phyloP scores from a whole-genome alignment of 2,888 invertebrate species.

The Criorhina ranunculi region DNA sequence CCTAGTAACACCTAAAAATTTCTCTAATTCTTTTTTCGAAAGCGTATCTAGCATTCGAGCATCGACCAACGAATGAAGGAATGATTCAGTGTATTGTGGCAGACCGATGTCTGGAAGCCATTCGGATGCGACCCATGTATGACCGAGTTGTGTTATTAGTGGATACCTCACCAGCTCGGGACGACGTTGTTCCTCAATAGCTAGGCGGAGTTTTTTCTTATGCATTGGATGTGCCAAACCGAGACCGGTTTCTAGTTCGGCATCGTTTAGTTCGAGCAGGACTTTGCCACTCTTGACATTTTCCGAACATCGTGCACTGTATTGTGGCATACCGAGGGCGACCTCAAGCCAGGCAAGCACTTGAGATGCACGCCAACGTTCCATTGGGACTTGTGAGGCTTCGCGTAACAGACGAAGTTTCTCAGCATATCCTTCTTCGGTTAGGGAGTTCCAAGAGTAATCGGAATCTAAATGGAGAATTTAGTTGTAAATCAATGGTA shows the following conservation, averaged over 20 bases:
- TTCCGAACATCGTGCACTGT: slow-evolving; percentile 94
- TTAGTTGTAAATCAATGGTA: not conserved
- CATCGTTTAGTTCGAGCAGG: slow-evolving; percentile 94
- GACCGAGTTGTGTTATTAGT: slow-evolving; percentile 93
- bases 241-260: slow-evolving; percentile 95
- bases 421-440: slow-evolving; percentile 84
- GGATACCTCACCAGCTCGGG: slow-evolving; percentile 95
- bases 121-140: slow-evolving; percentile 97
- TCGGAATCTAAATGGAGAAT: slow-evolving; percentile 79
- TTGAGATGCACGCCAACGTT: slow-evolving; percentile 96
- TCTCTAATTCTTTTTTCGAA: slow-evolving; percentile 97
- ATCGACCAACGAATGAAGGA: slow-evolving; percentile 95
- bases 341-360: slow-evolving; percentile 98
- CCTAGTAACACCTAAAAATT: slow-evolving; percentile 95
- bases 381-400: slow-evolving; percentile 93
- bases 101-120: slow-evolving; percentile 97
- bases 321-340: slow-evolving; percentile 97
- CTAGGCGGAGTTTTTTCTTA: slow-evolving; percentile 95
- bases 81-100: slow-evolving; percentile 94
- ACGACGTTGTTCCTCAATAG: slow-evolving; percentile 96
- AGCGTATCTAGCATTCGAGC: slow-evolving; percentile 96
- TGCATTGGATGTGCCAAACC: slow-evolving; percentile 97
- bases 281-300: slow-evolving; percentile 98
- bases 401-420: slow-evolving; percentile 88
- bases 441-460: slow-evolving; percentile 84